phyloP scores from a whole-genome alignment of 2,113 vertebrate species.

The Oreotragus oreotragus region DNA sequence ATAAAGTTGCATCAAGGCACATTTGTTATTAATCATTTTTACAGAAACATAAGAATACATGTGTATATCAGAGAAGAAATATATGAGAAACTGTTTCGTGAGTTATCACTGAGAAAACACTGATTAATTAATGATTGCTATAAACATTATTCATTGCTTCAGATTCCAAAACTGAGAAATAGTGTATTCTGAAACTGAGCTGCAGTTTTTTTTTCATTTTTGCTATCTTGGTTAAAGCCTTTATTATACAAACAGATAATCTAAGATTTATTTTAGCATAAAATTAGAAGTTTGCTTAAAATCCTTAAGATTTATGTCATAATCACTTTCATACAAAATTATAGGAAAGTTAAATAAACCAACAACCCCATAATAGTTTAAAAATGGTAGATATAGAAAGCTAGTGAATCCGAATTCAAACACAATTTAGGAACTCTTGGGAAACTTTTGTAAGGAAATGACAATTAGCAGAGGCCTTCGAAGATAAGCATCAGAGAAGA shows the following conservation, averaged over 20 bases:
- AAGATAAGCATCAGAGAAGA: not conserved
- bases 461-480: not conserved
- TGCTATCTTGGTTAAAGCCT: not conserved
- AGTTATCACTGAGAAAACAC: not conserved
- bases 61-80: not conserved
- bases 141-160: not conserved
- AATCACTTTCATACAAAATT: not conserved
- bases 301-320: not conserved
- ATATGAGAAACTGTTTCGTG: not conserved
- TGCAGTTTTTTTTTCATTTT: not conserved
- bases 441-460: not conserved
- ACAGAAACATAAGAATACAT: not conserved
- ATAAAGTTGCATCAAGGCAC: not conserved
- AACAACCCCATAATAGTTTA: not conserved
- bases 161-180: not conserved
- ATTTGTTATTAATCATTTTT: constrained; percentile 21
- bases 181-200: not conserved
- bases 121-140: not conserved
- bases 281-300: not conserved
- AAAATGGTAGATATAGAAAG: not conserved
- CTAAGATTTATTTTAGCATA: not conserved
- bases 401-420: not conserved
- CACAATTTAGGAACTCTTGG: not conserved
- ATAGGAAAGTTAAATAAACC: not conserved
- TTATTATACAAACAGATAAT: not conserved